Conservation (phyloP, 2,888 invertebrate species). For the Matsumyia berberina region DNA sequence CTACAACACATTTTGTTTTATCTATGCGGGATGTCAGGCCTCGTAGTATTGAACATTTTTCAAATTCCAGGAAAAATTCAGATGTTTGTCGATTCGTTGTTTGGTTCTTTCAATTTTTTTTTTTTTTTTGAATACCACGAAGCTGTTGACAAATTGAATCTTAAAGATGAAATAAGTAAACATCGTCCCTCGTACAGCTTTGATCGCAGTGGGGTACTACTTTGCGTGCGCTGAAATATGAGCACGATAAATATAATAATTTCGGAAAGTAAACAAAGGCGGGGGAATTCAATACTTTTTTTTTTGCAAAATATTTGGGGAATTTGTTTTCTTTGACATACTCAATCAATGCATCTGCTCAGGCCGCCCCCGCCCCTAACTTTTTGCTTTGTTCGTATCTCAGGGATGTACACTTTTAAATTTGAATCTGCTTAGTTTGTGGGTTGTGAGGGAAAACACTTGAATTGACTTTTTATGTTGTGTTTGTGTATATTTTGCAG, state of each 20-base stretch:
- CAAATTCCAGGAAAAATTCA: slow-evolving; percentile 61
- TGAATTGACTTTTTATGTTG: slow-evolving; percentile 59
- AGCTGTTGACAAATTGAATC: slow-evolving; percentile 75
- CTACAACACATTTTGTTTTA: slow-evolving; percentile 49
- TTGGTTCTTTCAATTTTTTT: slow-evolving; percentile 11
- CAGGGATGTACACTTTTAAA: slow-evolving; percentile 21
- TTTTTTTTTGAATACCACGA: slow-evolving; percentile 24
- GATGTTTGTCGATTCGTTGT: slow-evolving; percentile 20
- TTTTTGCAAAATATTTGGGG: slow-evolving; percentile 20
- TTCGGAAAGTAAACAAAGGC: slow-evolving; percentile 66
- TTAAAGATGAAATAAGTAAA: slow-evolving; percentile 70
- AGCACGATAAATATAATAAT: slow-evolving; percentile 60
- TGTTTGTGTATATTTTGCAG: slow-evolving; percentile 84
- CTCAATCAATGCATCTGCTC: slow-evolving; percentile 58
- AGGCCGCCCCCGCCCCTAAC: slow-evolving; percentile 4
- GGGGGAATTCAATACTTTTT: slow-evolving; percentile 52
- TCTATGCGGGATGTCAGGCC: slow-evolving; percentile 63
- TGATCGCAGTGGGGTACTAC: slow-evolving; percentile 59
- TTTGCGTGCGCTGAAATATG: slow-evolving; percentile 51
- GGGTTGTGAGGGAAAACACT: slow-evolving; percentile 41
- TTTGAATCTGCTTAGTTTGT: slow-evolving; percentile 39
- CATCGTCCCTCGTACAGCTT: slow-evolving; percentile 53
- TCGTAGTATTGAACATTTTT: slow-evolving; percentile 57
- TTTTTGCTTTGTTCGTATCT: slow-evolving; percentile 13
- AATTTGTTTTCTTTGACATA: slow-evolving; percentile 59